Base-by-base conservation (phyloP, 2,797 vertebrate genomes). In the Enteromius mattozi region DNA sequence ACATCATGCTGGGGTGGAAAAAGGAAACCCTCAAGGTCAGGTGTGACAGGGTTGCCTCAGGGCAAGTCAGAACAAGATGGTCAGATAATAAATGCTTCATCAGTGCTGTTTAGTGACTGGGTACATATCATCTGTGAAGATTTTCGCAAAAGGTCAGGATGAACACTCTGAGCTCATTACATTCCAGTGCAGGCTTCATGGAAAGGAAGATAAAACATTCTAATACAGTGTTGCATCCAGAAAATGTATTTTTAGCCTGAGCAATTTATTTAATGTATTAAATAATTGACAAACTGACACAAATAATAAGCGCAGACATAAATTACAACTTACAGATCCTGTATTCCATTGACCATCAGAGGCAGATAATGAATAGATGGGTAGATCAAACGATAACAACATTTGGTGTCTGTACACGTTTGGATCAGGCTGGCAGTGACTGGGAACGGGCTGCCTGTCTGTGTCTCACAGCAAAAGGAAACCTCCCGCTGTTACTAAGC, bases 401-500 rank as follows among this genome's bases (percentile, higher is more conserved):
- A 24, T 83, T 69, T 68, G 54, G 51, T 82, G 80, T 65, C 80
- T 78, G 63, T 54, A 63, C 80, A 82, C 66, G 24, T 82, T 82
- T 42, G 27, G 6, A 69, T 61, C 68, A 76, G 72, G 51, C 30
- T 51, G 65, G 7, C 78, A 68, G 78, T 33, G 79, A 54, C 83
- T 82, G 86, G 74, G 59, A 78, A 66, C 33, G 13, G 49, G 49
- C 49, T 82, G 70, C 27, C 37, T 33, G 76, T 63, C 68, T 27
- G 35, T 76, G 51, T 80, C 61, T 76, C 80, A 79, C 59, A 76
- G 74, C 5, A 1, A 61, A 66, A 68, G 47, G n/a, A 54, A 80
- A 79, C 72, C 81, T 68, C 66, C 76, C 83, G 84, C 78, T 80
- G 87, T 75, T 65, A 69, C 49, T 70, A 45, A 78, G 74, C 40